Base-by-base conservation (phyloP, 2,888 invertebrate genomes). In the Ptychoptera albimana region DNA sequence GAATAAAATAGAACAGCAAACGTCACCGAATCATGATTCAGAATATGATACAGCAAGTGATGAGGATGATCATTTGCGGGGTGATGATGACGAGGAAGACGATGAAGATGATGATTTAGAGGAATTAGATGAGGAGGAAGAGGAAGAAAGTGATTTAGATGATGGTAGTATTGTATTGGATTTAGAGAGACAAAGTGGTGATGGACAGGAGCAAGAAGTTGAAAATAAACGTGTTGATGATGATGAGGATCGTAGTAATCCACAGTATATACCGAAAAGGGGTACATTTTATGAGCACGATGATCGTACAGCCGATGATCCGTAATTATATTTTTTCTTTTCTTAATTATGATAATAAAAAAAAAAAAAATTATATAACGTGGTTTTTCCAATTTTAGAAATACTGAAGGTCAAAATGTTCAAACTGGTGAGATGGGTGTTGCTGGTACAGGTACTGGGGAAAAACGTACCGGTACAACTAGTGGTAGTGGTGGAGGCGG, bases 201-300 rank as follows among this genome's bases (percentile, higher is more conserved):
- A 83, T 58, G 79, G 75, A 40, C 79, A 83, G 42, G 70, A 71
- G 44, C 67, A 66, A 29, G 63, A 63, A 36, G 51, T 55, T 30
- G 78, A 77, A 50, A 68, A 73, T 1, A 79, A 81, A 50, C 77
- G 84, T 52, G 76, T 93, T 2, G 94, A 94, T 59, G 84, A 87
- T 57, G 92, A 91, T 57, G 93, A 94, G 60, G 96, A 96, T 60
- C 74, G 88, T 37, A 83, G 92, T 60, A 94, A 96, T 68, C 96
- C 96, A 1, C 94, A 96, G 57, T 96, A 93, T 64, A 93, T 96
- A 52, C 96, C 96, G 0, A 91, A 94, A 61, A 75, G 84, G 52
- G 96, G 96, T 1, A 88, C 88, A 1, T 96, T 96, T 63, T 96
- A 96, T 57, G 96, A 96, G 55, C 96, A 96, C 57, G 96, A 96